A percentile compares a stretch with the other conserved stretches of the same genome.
Evolutionary conservation across 1,140 invertebrate genomes (phyloP).

Genomic region (Sitophilus oryzae): DNA sequence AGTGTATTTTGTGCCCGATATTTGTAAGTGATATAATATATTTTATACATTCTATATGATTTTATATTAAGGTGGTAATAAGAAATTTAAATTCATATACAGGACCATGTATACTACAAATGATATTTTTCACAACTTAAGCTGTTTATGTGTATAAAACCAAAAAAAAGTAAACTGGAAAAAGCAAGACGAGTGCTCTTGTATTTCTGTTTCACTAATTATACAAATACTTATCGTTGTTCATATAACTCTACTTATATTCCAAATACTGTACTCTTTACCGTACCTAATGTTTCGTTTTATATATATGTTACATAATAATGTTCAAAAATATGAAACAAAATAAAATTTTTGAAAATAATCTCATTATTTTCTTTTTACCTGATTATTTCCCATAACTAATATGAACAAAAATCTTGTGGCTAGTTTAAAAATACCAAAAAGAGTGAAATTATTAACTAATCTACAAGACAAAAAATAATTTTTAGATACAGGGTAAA

Average conservation of each 20-base stretch:
- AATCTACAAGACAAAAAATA: too few species aligned
- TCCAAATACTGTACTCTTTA: constrained; percentile 5
- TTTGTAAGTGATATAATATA: background rate
- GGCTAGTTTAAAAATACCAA: too few species aligned
- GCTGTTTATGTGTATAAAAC: background rate
- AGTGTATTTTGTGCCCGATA: background rate
- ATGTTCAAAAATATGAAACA: constrained; percentile 3
- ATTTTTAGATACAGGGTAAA: too few species aligned
- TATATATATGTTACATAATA: constrained; percentile 18
- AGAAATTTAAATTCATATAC: constrained; percentile 1
- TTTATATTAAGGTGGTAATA: background rate
- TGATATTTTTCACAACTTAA: constrained; percentile 7
- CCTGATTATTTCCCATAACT: too few species aligned
- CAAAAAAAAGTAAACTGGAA: background rate
- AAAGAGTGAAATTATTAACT: too few species aligned
- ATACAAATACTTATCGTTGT: constrained; percentile 8
- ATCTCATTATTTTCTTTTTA: too few species aligned
- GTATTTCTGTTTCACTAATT: constrained; percentile 8
- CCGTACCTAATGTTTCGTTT: constrained; percentile 4
- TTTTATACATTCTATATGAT: background rate
- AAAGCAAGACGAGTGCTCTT: background rate
- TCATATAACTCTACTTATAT: constrained; percentile 11
- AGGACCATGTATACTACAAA: constrained; percentile 10
- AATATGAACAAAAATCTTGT: constrained; percentile 5
- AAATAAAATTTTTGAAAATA: background rate